A percentile compares a stretch with the other conserved stretches of the same genome.
Conservation (phyloP, 2,797 vertebrate genomes). For the Mus minutoides region DNA sequence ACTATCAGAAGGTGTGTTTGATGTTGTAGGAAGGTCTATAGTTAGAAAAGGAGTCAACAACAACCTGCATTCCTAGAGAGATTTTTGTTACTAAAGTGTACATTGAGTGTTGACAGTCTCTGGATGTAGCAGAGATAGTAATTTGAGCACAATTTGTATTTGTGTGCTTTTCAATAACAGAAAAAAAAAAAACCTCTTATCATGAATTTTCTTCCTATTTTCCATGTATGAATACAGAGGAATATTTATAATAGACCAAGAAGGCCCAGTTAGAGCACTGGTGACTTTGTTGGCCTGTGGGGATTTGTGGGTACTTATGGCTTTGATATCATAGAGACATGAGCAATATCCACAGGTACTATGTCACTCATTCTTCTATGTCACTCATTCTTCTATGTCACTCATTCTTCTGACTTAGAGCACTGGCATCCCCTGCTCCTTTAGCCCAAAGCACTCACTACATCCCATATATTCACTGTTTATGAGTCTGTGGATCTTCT, state of each 20-base stretch:
- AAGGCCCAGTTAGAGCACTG: not conserved
- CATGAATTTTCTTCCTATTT: not conserved
- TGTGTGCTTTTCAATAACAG: not conserved
- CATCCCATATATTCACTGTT: not conserved
- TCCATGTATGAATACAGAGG: not conserved
- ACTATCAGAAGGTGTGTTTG: not conserved
- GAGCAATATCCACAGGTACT: not conserved
- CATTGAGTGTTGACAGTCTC: not conserved
- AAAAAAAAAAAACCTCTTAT: not conserved
- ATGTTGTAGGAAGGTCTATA: not conserved
- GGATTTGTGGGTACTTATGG: not conserved
- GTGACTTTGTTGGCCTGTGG: not conserved
- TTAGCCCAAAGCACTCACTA: not conserved
- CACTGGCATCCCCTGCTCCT: not conserved
- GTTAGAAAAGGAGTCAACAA: not conserved
- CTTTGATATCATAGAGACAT: not conserved
- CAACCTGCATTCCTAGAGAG: not conserved
- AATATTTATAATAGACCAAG: not conserved
- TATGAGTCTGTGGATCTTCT: not conserved
- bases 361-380: not conserved
- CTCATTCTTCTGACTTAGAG: not conserved
- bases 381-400: not conserved
- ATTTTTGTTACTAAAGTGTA: not conserved
- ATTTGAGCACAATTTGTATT: not conserved
- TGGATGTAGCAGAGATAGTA: not conserved